Conservation (phyloP, 2,113 vertebrate species). For the Dromiciops gliroides region DNA sequence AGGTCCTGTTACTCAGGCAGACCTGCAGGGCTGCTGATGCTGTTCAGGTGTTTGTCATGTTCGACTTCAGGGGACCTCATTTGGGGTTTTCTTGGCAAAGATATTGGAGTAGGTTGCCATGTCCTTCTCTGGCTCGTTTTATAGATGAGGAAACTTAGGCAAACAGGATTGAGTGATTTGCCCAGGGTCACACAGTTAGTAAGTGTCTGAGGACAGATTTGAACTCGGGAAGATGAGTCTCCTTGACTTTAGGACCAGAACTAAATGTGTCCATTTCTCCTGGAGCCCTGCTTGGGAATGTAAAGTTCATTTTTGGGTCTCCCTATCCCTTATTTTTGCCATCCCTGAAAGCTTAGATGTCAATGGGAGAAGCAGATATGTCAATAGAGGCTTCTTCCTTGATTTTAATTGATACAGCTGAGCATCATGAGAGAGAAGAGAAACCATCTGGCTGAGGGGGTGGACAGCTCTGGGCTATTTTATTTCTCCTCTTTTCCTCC, state of each 20-base stretch:
- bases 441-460: constrained; percentile 28
- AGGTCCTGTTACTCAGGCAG: neutral
- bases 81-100: neutral
- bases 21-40: neutral
- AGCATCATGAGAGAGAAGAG: constrained; percentile 3
- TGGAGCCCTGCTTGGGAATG: neutral
- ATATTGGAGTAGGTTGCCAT: neutral
- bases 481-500: constrained; percentile 16
- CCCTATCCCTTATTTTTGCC: neutral
- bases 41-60: neutral
- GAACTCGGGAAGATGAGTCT: too few relatives aligned
- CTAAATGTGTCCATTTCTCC: neutral
- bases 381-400: constrained; percentile 11
- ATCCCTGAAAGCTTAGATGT: neutral
- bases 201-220: neutral
- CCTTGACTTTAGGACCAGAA: too few relatives aligned
- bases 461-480: constrained; percentile 45
- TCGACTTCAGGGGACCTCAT: neutral
- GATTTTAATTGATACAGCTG: constrained; percentile 54
- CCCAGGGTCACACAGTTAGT: neutral
- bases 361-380: neutral
- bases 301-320: neutral
- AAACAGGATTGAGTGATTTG: neutral
- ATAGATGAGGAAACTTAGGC: neutral
- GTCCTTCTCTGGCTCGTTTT: neutral